These are phyloP conservation scores for Peromyscus aztecus DNA, from an alignment of 2,797 vertebrate species.

Conservation along the genomic window DNA sequence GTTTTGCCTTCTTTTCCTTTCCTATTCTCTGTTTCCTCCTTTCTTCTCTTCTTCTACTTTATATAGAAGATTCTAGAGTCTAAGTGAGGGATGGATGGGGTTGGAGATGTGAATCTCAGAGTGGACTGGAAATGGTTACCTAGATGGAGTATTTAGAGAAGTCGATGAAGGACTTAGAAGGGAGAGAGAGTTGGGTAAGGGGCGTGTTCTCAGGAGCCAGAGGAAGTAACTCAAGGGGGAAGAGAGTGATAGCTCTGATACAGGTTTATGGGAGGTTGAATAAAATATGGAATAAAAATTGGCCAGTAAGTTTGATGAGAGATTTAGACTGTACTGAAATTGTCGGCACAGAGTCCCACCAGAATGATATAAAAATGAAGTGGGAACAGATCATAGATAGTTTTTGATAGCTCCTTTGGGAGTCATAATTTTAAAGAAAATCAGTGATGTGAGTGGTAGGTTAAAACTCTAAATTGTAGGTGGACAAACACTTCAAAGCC, in stretches of 20 bases:
- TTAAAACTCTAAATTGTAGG: conserved; percentile 36
- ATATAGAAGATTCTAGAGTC: background rate
- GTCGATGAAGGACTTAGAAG: background rate
- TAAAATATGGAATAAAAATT: conserved; percentile 1
- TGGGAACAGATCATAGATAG: background rate
- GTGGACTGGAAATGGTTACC: background rate
- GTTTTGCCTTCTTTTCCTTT: background rate
- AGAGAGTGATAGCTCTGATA: background rate
- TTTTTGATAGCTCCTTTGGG: background rate
- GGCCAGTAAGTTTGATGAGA: background rate
- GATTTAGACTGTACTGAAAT: background rate
- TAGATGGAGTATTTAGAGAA: background rate
- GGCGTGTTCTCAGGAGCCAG: background rate
- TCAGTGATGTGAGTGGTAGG: background rate
- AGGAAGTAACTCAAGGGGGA: background rate
- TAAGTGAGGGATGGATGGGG: background rate
- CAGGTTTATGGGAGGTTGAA: background rate
- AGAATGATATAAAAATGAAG: background rate
- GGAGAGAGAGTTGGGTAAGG: background rate
- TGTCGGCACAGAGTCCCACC: background rate
- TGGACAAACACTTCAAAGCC: background rate
- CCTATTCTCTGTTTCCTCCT: background rate
- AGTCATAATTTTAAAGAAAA: background rate
- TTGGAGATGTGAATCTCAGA: conserved; percentile 2
- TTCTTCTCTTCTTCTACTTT: background rate